phyloP scores from a whole-genome alignment of 2,797 vertebrate genomes.

The Buphagus erythrorhynchus region DNA sequence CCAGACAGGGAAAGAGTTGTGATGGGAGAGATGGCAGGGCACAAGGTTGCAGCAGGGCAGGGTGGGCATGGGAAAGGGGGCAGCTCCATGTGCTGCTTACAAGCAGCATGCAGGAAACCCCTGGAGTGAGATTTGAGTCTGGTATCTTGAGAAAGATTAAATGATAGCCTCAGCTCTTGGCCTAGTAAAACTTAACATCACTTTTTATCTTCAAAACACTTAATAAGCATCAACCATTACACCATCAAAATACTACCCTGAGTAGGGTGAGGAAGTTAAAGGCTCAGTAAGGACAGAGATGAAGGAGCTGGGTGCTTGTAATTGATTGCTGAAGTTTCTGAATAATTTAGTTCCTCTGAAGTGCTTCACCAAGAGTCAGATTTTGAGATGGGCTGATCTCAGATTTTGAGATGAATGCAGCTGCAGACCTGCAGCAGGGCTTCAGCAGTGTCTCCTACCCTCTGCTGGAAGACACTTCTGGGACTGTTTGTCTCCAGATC shows the following conservation, averaged over 20 bases:
- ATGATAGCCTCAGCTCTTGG: background rate
- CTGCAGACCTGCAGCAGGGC: background rate
- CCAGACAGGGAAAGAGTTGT: background rate
- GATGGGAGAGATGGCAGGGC: background rate
- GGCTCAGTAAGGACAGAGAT: background rate
- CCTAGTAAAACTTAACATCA: background rate
- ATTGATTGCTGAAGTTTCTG: background rate
- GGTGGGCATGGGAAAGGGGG: background rate
- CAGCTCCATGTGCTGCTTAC: background rate
- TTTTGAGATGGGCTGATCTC: background rate
- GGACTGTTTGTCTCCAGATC: background rate
- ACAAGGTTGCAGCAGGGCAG: rapidly evolving
- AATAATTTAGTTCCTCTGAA: background rate
- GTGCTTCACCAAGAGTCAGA: background rate
- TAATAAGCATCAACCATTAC: background rate
- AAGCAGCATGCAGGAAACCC: background rate
- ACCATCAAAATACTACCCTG: background rate
- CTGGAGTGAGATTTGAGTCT: background rate
- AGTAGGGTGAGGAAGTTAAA: background rate
- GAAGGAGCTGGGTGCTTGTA: background rate
- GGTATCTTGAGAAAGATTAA: background rate
- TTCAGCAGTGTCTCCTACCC: background rate
- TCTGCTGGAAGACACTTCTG: background rate
- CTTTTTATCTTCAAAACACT: slow-evolving; percentile 5
- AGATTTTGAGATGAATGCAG: background rate